Evolutionary conservation across 2,888 invertebrate genomes (phyloP).

Genomic region (Trimorus sp.): DNA sequence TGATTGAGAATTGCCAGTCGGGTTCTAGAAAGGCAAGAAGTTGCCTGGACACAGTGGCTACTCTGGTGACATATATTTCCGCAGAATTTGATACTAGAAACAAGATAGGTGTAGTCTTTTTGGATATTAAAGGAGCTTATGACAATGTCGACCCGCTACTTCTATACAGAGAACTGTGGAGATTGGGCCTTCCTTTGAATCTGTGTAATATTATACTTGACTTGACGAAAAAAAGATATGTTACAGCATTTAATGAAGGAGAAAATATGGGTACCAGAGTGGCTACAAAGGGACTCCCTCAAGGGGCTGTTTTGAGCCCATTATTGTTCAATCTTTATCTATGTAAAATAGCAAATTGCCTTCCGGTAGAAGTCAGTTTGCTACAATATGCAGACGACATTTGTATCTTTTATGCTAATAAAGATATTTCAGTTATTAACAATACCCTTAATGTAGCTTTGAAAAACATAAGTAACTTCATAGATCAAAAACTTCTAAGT

Average conservation of each 20-base stretch:
- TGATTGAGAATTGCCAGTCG: neutral
- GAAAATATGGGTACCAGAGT: constrained; percentile 2
- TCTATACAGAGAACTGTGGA: constrained; percentile 25
- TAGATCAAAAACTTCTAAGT: neutral
- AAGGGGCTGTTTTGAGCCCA: neutral
- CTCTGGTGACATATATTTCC: neutral
- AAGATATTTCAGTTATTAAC: neutral
- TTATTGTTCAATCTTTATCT: neutral
- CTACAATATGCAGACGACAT: constrained; percentile 6
- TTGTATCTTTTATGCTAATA: neutral
- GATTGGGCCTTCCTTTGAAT: neutral
- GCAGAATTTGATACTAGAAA: neutral
- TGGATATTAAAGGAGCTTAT: neutral
- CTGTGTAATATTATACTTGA: neutral
- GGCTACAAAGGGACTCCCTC: constrained; percentile 2
- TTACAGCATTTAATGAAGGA: neutral
- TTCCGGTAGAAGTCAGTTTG: neutral
- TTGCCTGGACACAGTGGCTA: constrained; percentile 5
- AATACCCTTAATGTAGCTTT: neutral
- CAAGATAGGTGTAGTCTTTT: neutral
- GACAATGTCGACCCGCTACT: constrained; percentile 2
- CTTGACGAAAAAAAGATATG: neutral
- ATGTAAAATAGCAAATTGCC: neutral
- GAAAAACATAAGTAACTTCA: neutral
- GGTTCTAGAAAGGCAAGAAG: constrained; percentile 6